phyloP scores from a whole-genome alignment of 2,113 vertebrate species.

The Orthonyx spaldingii region DNA sequence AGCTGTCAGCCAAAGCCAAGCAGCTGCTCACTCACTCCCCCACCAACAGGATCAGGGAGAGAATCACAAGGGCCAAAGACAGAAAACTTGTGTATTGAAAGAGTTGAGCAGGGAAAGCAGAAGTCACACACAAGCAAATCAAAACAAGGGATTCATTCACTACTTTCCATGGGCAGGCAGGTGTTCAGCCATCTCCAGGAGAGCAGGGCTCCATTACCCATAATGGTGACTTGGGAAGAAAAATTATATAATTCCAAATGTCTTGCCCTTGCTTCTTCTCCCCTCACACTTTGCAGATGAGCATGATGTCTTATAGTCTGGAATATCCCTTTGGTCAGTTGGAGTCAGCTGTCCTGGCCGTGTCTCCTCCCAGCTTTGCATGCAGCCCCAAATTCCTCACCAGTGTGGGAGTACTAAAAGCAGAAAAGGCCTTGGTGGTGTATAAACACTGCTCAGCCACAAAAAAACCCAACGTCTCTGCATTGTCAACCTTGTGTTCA shows the following conservation, averaged over 20 bases:
- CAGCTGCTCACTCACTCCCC: not conserved
- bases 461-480: not conserved
- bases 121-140: not conserved
- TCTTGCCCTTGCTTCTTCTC: not conserved
- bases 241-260: not conserved
- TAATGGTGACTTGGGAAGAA: not conserved
- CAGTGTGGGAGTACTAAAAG: not conserved
- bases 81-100: not conserved
- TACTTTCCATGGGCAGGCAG: not conserved
- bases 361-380: not conserved
- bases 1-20: rapidly evolving
- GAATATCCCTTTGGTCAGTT: not conserved
- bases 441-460: not conserved
- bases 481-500: not conserved
- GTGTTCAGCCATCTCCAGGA: too few relatives aligned
- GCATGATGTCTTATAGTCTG: not conserved
- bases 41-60: not conserved
- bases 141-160: not conserved
- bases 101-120: not conserved
- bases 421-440: not conserved
- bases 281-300: not conserved
- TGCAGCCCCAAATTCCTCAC: not conserved
- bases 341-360: not conserved
- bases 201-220: rapidly evolving
- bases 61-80: not conserved